phyloP scores from a whole-genome alignment of 2,113 vertebrate species.

The Mus pahari region DNA sequence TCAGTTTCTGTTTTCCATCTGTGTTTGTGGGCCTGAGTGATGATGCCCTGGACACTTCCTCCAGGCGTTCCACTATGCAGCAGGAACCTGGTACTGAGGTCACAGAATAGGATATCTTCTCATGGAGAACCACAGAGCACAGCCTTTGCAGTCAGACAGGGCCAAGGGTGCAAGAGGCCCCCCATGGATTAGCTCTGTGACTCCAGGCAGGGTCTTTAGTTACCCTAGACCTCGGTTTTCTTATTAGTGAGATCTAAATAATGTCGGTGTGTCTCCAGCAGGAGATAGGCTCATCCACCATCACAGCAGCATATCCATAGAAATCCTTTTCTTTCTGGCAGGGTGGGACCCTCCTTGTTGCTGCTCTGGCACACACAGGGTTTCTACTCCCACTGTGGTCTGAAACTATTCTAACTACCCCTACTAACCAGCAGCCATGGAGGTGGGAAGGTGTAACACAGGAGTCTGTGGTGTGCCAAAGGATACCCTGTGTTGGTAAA shows the following conservation, averaged over 20 bases:
- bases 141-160: not conserved
- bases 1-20: not conserved
- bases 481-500: not conserved
- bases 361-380: not conserved
- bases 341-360: not conserved
- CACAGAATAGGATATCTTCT: not conserved
- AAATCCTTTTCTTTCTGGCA: not conserved
- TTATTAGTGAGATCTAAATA: conserved; percentile 10
- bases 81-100: not conserved
- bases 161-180: not conserved
- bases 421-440: not conserved
- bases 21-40: not conserved
- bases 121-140: not conserved
- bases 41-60: not conserved
- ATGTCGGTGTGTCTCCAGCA: not conserved
- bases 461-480: not conserved
- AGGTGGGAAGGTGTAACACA: not conserved
- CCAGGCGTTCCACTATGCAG: not conserved
- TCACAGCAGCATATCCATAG: not conserved
- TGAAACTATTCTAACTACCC: not conserved
- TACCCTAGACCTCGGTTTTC: conserved; percentile 6
- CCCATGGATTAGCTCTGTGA: not conserved
- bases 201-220: not conserved
- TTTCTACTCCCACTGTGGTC: not conserved
- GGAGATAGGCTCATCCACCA: not conserved